A percentile compares a stretch with the other conserved stretches of the same genome.
Evolutionary conservation across 2,797 vertebrate genomes (phyloP).

Genomic region (Martes flavigula): DNA sequence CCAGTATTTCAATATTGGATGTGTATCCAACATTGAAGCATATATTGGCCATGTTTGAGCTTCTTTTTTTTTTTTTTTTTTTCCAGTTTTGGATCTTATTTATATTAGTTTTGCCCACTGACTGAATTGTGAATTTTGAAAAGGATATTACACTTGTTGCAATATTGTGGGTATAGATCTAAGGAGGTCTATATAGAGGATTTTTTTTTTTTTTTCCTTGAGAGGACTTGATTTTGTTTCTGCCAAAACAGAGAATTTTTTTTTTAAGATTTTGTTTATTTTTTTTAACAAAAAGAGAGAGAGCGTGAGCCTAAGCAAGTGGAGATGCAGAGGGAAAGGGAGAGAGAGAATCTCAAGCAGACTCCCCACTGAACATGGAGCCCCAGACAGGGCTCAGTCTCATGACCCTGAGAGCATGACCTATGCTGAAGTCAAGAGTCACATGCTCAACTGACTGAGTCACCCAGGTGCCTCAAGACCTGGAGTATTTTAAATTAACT

Average conservation of each 20-base stretch:
- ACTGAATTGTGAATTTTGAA: neutral
- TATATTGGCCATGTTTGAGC: neutral
- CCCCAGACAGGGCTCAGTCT: neutral
- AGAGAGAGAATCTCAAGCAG: neutral
- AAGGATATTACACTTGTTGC: neutral
- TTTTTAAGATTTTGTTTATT: neutral
- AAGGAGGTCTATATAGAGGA: neutral
- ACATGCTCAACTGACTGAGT: neutral
- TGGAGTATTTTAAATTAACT: neutral
- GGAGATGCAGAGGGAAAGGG: neutral
- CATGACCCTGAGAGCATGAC: neutral
- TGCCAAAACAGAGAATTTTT: neutral
- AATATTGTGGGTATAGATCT: neutral
- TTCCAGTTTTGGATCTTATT: neutral
- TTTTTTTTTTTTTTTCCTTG: neutral
- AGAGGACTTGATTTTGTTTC: neutral
- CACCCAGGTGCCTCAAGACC: neutral
- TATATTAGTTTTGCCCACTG: neutral
- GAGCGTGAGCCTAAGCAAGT: neutral
- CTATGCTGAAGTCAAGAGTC: neutral
- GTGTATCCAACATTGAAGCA: neutral
- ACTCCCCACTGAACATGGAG: neutral
- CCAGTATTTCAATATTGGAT: neutral
- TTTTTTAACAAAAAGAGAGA: neutral
- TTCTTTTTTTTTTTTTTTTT: neutral